These are phyloP conservation scores for Amphiduros pacificus DNA, from an alignment of 2,888 invertebrate genomes.

Conservation along the genomic window DNA sequence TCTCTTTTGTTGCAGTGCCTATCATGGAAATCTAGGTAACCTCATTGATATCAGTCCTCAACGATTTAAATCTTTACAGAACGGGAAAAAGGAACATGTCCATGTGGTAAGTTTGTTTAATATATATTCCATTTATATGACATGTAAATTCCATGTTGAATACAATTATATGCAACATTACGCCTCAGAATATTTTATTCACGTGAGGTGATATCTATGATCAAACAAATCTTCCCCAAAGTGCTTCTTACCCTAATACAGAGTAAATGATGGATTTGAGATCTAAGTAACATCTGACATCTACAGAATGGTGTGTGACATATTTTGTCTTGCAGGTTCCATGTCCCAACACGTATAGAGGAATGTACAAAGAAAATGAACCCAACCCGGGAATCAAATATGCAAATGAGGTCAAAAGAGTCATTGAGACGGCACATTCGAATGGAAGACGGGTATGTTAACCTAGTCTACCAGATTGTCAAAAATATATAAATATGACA, in stretches of 20 bases:
- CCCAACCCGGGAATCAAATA: conserved; percentile 72
- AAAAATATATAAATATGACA: too few species aligned
- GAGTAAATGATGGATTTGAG: too few species aligned
- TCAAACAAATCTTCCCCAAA: too few species aligned
- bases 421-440: conserved; percentile 63
- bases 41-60: conserved; percentile 96
- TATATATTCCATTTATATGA: too few species aligned
- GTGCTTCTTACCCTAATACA: too few species aligned
- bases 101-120: conserved; percentile 56
- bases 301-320: too few species aligned
- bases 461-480: too few species aligned
- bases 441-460: conserved; percentile 51
- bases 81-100: conserved; percentile 63
- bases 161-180: too few species aligned
- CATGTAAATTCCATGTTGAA: too few species aligned
- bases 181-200: too few species aligned
- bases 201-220: too few species aligned
- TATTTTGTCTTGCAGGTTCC: conserved; percentile 75
- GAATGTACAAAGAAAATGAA: conserved; percentile 63
- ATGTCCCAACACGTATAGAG: conserved; percentile 89
- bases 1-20: conserved; percentile 83
- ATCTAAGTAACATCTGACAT: too few species aligned
- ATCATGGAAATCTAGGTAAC: conserved; percentile 94
- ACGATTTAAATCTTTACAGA: conserved; percentile 88
- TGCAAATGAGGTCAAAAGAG: conserved; percentile 75